These are phyloP conservation scores for Pissodes strobi DNA, from an alignment of 1,140 invertebrate species.

Conservation along the genomic window DNA sequence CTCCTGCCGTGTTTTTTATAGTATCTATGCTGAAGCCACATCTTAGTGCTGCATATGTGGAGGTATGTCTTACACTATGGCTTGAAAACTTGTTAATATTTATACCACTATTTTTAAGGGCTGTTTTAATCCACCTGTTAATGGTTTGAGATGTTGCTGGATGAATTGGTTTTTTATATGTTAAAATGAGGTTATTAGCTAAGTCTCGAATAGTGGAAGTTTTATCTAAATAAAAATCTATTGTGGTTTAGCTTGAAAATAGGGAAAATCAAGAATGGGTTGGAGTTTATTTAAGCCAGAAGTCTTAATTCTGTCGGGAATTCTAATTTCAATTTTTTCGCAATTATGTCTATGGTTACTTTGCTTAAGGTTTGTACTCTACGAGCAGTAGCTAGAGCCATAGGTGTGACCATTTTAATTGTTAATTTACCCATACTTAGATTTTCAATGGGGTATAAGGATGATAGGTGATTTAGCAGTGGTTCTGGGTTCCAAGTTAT, in stretches of 20 bases:
- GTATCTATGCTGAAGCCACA: no score
- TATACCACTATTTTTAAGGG: conserved; percentile 29
- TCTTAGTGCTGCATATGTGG: conserved; percentile 34
- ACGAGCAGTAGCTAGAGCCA: conserved; percentile 4
- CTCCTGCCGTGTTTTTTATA: no score
- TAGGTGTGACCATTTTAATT: neutral
- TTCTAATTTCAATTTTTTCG: conserved; percentile 6
- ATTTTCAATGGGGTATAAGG: neutral
- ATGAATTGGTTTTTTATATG: conserved; percentile 31
- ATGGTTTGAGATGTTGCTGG: conserved; percentile 36
- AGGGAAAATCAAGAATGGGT: conserved; percentile 6
- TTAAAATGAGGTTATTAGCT: conserved; percentile 2
- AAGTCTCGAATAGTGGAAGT: neutral
- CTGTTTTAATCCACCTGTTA: conserved; percentile 37
- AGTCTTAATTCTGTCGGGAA: conserved; percentile 10
- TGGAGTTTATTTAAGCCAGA: conserved; percentile 7
- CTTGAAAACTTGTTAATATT: conserved; percentile 20
- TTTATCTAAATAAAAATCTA: conserved; percentile 5
- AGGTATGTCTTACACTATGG: conserved; percentile 33
- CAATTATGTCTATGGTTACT: conserved; percentile 2
- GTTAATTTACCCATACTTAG: conserved; percentile 6
- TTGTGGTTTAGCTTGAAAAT: conserved; percentile 15
- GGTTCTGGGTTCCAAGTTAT: conserved; percentile 9
- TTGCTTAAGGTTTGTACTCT: conserved; percentile 11
- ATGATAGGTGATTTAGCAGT: neutral